Evolutionary conservation across 2,888 invertebrate species (phyloP).

Genomic region (Epinotia bilunana): DNA sequence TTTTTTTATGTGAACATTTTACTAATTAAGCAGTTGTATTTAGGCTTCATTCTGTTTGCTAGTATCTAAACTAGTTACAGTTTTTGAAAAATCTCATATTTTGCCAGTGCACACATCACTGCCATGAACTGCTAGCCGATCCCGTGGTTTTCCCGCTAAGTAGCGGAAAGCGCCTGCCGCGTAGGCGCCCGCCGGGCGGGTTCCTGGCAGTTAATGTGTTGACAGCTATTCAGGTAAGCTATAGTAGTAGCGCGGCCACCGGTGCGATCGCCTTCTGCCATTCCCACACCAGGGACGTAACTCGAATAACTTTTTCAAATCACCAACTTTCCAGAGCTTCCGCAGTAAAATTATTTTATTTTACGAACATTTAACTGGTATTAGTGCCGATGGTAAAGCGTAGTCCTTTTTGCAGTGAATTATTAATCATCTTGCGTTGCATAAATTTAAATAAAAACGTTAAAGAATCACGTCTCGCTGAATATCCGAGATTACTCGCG

Average conservation of each 20-base stretch:
- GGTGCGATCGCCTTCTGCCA: conserved; percentile 9
- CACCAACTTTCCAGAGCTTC: conserved; percentile 30
- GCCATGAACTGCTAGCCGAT: too few relatives aligned
- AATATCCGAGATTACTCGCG: conserved; percentile 53
- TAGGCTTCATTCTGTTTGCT: too few relatives aligned
- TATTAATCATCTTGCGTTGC: conserved; percentile 54
- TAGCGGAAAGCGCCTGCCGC: too few relatives aligned
- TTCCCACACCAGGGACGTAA: conserved; percentile 17
- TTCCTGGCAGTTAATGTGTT: too few relatives aligned
- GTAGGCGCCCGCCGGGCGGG: too few relatives aligned
- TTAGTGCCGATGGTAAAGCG: conserved; percentile 30
- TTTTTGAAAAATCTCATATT: too few relatives aligned
- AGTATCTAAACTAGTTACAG: too few relatives aligned
- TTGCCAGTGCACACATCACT: too few relatives aligned
- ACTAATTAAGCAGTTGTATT: too few relatives aligned
- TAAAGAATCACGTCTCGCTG: conserved; percentile 50
- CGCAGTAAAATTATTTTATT: conserved; percentile 38
- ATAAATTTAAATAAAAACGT: conserved; percentile 60
- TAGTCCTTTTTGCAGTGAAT: conserved; percentile 47
- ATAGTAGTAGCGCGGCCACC: background rate
- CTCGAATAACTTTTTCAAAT: conserved; percentile 34
- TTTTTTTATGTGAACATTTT: too few relatives aligned
- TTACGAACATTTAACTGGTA: conserved; percentile 37
- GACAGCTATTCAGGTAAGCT: background rate
- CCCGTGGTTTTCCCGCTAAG: too few relatives aligned